Evolutionary conservation across 1,140 invertebrate genomes (phyloP).

Genomic region (Trichomalopsis sarcophagae): DNA sequence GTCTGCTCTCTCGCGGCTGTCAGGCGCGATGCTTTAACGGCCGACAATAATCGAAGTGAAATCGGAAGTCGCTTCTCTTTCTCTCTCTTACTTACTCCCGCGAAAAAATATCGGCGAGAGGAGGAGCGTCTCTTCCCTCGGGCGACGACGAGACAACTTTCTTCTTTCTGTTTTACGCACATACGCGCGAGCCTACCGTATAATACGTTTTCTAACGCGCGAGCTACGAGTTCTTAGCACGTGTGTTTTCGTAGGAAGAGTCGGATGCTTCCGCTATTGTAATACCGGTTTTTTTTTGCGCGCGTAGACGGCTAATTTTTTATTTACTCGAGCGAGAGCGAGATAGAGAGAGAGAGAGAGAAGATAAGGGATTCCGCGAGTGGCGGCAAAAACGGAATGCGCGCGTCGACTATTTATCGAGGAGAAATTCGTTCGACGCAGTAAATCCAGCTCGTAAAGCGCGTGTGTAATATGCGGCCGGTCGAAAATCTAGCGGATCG

Average conservation of each 20-base stretch:
- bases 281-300: not conserved
- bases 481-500: too few relatives aligned
- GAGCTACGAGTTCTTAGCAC: too few relatives aligned
- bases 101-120: conserved; percentile 36
- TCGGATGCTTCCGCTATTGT: too few relatives aligned
- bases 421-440: too few relatives aligned
- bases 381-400: too few relatives aligned
- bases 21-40: not conserved
- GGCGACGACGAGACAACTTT: conserved; percentile 29
- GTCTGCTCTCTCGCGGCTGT: not conserved
- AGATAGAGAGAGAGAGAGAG: too few relatives aligned
- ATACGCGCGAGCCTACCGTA: not conserved
- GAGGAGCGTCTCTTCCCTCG: conserved; percentile 2
- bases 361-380: too few relatives aligned
- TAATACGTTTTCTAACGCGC: not conserved
- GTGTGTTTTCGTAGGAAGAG: conserved; percentile 2
- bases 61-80: conserved; percentile 37
- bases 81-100: not conserved
- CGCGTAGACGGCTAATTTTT: too few relatives aligned
- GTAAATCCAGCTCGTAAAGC: too few relatives aligned
- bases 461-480: too few relatives aligned
- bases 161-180: conserved; percentile 42
- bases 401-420: too few relatives aligned
- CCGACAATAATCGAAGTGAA: conserved; percentile 46
- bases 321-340: too few relatives aligned